phyloP scores from a whole-genome alignment of 2,888 invertebrate species.

The Spisula subtruncata region DNA sequence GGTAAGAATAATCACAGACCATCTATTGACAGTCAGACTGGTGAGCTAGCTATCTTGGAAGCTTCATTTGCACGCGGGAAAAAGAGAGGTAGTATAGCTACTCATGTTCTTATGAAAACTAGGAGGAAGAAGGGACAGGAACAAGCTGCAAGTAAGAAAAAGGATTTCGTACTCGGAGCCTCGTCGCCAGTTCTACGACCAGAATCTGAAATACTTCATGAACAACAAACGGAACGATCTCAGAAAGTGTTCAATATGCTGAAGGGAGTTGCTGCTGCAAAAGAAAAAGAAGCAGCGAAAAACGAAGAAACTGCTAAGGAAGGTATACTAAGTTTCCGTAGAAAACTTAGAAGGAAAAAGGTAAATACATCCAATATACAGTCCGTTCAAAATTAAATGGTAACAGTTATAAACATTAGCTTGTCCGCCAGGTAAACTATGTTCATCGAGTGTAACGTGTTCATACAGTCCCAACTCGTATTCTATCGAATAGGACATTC shows the following conservation, averaged over 20 bases:
- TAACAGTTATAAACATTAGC: too few species aligned
- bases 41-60: constrained; percentile 64
- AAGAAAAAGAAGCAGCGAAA: constrained; percentile 7
- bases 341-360: constrained; percentile 43
- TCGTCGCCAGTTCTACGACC: constrained; percentile 14
- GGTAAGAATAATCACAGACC: not conserved
- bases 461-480: too few species aligned
- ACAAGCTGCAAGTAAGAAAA: not conserved
- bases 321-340: constrained; percentile 28
- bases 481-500: too few species aligned
- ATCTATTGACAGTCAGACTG: constrained; percentile 44
- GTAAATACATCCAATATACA: constrained; percentile 22
- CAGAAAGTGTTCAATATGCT: constrained; percentile 56
- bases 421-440: too few species aligned
- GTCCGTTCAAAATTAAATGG: too few species aligned
- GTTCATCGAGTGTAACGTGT: too few species aligned
- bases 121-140: constrained; percentile 15
- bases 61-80: constrained; percentile 54
- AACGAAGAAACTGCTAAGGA: constrained; percentile 53
- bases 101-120: constrained; percentile 62
- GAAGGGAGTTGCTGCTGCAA: constrained; percentile 43
- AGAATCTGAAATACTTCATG: constrained; percentile 46
- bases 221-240: constrained; percentile 56
- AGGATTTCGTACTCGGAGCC: constrained; percentile 26
- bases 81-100: constrained; percentile 64